Percentiles rank a stretch among this genome's conserved stretches.
Conservation (phyloP, 2,797 vertebrate species). For the Ammospiza maritima region DNA sequence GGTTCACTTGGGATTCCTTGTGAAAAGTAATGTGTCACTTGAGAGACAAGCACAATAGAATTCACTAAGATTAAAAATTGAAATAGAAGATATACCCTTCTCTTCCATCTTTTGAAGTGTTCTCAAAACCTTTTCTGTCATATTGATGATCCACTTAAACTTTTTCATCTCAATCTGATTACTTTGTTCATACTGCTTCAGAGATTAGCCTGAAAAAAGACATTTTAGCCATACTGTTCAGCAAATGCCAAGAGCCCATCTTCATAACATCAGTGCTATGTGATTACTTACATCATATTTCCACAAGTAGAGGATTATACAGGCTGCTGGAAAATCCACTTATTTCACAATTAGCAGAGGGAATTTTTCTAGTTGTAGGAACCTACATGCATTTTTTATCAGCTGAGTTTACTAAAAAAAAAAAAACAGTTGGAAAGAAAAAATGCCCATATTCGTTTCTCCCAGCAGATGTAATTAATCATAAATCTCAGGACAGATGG, state of each 20-base stretch:
- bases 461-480: constrained; percentile 23
- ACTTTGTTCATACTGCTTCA: constrained; percentile 21
- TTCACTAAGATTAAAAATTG: constrained; percentile 24
- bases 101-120: constrained; percentile 39
- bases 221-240: background rate
- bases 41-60: constrained; percentile 4
- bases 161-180: constrained; percentile 48
- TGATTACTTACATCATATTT: background rate
- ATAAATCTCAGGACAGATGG: constrained; percentile 36
- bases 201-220: constrained; percentile 1
- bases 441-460: background rate
- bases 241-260: constrained; percentile 45
- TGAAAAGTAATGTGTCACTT: constrained; percentile 22
- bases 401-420: background rate
- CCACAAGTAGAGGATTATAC: background rate
- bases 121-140: constrained; percentile 22
- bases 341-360: background rate
- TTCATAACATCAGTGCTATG: background rate
- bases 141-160: constrained; percentile 45
- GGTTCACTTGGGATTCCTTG: background rate
- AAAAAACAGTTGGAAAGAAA: background rate
- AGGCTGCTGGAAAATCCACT: constrained; percentile 5
- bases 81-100: background rate
- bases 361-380: background rate
- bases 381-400: background rate